Base-by-base conservation (phyloP, 2,797 vertebrate species). In the Malurus splendens region DNA sequence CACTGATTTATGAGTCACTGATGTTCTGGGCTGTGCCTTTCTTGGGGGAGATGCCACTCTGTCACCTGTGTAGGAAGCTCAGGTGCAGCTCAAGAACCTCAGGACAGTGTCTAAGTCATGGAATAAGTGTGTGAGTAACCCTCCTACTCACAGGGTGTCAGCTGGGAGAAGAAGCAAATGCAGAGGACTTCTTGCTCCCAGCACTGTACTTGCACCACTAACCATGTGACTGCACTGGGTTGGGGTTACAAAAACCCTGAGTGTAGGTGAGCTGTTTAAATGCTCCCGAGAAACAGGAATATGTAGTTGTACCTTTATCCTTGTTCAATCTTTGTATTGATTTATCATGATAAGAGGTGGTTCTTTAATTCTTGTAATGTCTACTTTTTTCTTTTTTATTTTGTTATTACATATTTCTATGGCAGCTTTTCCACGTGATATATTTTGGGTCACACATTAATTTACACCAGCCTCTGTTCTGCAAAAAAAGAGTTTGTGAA, bases 391-490 rank as follows among this genome's bases (percentile, higher is more conserved):
- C 15, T 57, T 45, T 52, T 48, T 73, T 27, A 38, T 39, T 44
- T 38, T 54, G 6, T 25, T 73, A 78, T 51, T 86, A 42, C 44
- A 38, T 94, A 91, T 93, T 68, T 92, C 62, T 62, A 9, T 60
- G 70, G 85, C 90, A 89, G 82, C 64, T 92, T 84, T 76, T 64
- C 47, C 50, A 51, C 32, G 89, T 95, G 93, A 81, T 87, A 5
- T n/a, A 12, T 90, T 82, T 90, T 92, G 85, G 80, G 90, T 95
- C 85, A 71, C 89, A 81, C 90, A 64, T 95, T 94, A 95, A 95
- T 95, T 95, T 95, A 94, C 93, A 93, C 85, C 92, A 94, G 85
- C 44, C 77, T 93, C 85, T 89, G 50, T 95, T 93, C 90, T 93
- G 89, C 67, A 92, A 92, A 89, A 92, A 92, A 83, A 50, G 82